Percentiles rank a stretch among this genome's conserved stretches.
These are phyloP conservation scores for Coleophora flavipennella DNA, from an alignment of 2,888 invertebrate genomes.

Conservation along the genomic window DNA sequence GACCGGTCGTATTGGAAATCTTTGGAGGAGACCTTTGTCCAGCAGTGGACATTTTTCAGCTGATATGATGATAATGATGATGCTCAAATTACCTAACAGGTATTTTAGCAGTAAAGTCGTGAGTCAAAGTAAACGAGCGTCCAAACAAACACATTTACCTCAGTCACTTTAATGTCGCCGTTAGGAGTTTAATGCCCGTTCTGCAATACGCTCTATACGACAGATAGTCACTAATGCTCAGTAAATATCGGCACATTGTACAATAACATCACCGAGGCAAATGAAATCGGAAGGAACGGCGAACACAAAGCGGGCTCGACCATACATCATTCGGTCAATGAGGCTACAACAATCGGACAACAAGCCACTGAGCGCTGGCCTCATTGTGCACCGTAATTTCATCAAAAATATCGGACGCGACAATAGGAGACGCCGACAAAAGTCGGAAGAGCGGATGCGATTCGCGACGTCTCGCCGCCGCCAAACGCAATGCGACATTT, in stretches of 20 bases:
- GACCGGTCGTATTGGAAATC: no score
- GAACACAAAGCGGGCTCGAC: conserved; percentile 30
- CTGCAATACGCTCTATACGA: conserved; percentile 12
- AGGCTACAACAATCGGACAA: conserved; percentile 64
- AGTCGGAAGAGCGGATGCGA: conserved; percentile 71
- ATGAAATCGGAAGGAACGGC: conserved; percentile 57
- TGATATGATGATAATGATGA: no score
- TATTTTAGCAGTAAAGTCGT: no score
- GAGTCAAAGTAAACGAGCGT: neutral
- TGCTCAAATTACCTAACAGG: no score
- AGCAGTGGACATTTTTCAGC: no score
- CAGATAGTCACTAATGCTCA: conserved; percentile 35
- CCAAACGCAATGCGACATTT: conserved; percentile 42
- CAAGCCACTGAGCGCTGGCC: conserved; percentile 52
- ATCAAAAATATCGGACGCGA: conserved; percentile 66
- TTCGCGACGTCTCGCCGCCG: conserved; percentile 63
- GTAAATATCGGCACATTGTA: conserved; percentile 45
- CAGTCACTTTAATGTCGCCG: conserved; percentile 19
- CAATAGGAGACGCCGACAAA: conserved; percentile 59
- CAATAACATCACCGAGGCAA: conserved; percentile 43
- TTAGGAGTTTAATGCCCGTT: conserved; percentile 16
- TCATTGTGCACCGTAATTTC: conserved; percentile 67
- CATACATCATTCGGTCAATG: conserved; percentile 66
- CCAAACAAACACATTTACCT: conserved; percentile 6
- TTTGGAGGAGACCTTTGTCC: no score